A percentile compares a stretch with the other conserved stretches of the same genome.
Evolutionary conservation across 2,113 vertebrate genomes (phyloP).

Genomic region (Enhydra lutris): DNA sequence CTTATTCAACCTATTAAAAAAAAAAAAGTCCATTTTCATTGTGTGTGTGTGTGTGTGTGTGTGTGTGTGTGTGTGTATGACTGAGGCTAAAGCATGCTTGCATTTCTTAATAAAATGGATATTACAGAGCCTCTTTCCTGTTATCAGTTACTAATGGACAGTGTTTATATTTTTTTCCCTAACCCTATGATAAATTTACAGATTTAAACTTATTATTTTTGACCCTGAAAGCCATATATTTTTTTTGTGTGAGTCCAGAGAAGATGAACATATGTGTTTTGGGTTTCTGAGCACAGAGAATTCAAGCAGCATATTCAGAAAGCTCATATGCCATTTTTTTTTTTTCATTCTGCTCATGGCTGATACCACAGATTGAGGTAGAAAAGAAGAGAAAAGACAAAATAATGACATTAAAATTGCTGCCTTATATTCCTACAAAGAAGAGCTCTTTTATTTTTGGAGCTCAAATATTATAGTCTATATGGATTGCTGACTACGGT

Average conservation of each 20-base stretch:
- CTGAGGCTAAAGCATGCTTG: neutral
- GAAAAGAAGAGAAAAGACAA: neutral
- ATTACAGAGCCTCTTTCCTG: neutral
- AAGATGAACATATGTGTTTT: conserved; percentile 48
- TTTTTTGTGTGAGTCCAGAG: conserved; percentile 52
- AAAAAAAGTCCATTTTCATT: neutral
- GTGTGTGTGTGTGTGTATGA: neutral
- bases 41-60: neutral
- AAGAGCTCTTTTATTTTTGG: neutral
- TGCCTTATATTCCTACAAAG: conserved; percentile 3
- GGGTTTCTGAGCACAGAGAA: conserved; percentile 18
- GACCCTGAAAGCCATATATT: conserved; percentile 42
- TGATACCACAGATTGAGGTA: neutral
- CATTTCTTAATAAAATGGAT: conserved; percentile 36
- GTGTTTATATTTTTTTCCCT: conserved; percentile 6
- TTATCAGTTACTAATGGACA: conserved; percentile 41
- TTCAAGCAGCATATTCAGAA: conserved; percentile 23
- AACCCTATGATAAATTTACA: conserved; percentile 40
- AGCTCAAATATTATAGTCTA: neutral
- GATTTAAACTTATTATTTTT: conserved; percentile 38
- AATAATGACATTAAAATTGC: neutral
- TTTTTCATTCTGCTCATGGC: neutral
- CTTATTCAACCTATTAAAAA: neutral
- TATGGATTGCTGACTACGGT: neutral
- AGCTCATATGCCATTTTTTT: neutral